Evolutionary conservation across 2,888 invertebrate species (phyloP).

Genomic region (Trachelus stipa): DNA sequence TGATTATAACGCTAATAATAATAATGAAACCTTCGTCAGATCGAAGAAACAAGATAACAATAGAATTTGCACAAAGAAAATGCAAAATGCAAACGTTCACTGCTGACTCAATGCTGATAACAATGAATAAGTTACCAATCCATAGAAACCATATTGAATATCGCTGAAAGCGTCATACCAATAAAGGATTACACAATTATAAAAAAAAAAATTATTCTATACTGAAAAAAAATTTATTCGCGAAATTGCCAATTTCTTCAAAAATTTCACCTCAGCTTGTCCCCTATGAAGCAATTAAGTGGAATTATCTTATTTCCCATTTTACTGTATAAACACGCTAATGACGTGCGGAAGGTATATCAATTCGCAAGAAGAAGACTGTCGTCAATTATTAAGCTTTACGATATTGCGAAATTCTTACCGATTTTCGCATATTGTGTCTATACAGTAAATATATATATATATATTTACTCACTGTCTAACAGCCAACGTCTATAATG

Average conservation of each 20-base stretch:
- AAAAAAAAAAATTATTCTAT: no score
- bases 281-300: background rate
- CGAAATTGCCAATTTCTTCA: background rate
- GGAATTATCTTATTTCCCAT: background rate
- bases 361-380: background rate
- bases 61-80: constrained; percentile 2
- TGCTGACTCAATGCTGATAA: constrained; percentile 43
- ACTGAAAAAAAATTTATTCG: background rate
- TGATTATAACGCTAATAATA: background rate
- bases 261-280: background rate
- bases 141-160: background rate
- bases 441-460: background rate
- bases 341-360: background rate
- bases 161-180: background rate
- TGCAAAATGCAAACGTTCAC: constrained; percentile 12
- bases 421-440: background rate
- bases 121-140: constrained; percentile 14
- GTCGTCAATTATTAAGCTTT: background rate
- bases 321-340: background rate
- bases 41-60: background rate
- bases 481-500: background rate
- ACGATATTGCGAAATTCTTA: background rate
- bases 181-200: no score
- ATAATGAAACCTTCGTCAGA: background rate
- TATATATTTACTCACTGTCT: background rate